Conservation (phyloP, 92 coral and sea anemone genomes). For the Zoanthus solanderi region DNA sequence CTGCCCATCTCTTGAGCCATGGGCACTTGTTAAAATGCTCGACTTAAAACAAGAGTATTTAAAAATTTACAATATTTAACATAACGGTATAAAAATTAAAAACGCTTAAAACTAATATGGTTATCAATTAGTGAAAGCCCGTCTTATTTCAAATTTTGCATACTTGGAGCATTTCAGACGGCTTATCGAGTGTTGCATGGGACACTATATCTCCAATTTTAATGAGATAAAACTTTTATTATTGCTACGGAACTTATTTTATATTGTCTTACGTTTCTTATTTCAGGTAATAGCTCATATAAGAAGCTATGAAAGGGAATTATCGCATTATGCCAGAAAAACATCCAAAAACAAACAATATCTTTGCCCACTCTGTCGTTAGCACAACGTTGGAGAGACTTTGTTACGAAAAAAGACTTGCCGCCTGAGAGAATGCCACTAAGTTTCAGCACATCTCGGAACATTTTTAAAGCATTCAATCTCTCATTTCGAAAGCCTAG, state of each 20-base stretch:
- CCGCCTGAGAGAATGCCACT: background rate
- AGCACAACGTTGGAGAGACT: conserved; percentile 45
- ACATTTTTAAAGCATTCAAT: conserved; percentile 30
- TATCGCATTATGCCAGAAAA: conserved; percentile 43
- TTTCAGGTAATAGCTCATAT: too few species aligned
- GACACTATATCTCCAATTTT: background rate
- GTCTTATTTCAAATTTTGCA: conserved; percentile 2
- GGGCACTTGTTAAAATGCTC: background rate
- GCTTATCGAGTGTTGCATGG: background rate
- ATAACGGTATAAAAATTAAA: too few species aligned
- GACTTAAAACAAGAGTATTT: background rate
- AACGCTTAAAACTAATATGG: too few species aligned
- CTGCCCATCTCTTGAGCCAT: conserved; percentile 7
- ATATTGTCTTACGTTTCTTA: background rate
- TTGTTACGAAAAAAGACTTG: conserved; percentile 33
- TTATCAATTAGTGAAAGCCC: background rate
- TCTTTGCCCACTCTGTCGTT: conserved; percentile 38
- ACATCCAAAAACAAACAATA: conserved; percentile 35
- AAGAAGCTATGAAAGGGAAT: conserved; percentile 3
- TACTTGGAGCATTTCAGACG: background rate
- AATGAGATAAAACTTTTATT: too few species aligned
- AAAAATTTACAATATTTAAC: too few species aligned
- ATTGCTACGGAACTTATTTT: conserved; percentile 8
- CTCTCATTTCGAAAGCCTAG: conserved; percentile 44
- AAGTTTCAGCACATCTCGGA: background rate